Evolutionary conservation across 2,113 vertebrate genomes (phyloP), one percentile per base, ranked within the genome.

Genomic region (Paraplagusia blochii): DNA sequence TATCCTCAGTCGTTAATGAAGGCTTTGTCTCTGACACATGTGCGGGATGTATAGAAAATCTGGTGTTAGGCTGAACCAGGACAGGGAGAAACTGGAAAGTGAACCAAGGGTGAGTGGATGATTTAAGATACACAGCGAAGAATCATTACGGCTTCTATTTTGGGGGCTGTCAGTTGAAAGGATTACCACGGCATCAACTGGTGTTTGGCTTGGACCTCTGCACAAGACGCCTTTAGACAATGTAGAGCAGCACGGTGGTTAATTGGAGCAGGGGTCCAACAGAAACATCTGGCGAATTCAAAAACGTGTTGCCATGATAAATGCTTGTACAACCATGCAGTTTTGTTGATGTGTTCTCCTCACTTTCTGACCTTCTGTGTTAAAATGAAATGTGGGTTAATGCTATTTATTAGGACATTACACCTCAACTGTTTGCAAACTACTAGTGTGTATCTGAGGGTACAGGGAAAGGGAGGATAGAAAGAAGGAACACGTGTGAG

Each of bases 21-120:
- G 43, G 62, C 69, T 72, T 86, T 83, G 72, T 77, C 53, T 66
- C 42, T 36, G n/a, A 72, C 61, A 48, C 36, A 51, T 11, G 36
- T 39, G 13, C 42, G 39, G 36, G 11, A 51, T 63, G 63, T 55
- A 33, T 54, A 22, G 8, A 14, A 1, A 51, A n/a, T 22, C 22
- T 8, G 43, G 61, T 64, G 60, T 71, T n/a, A 11, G 44, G 56
- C 44, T 22, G 12, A 44, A 57, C 67, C 55, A 49, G 38, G 53
- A 49, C 22, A 6, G 6, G 6, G 22, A 6, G 22, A 38, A 38
- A 38, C 2, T 11, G 11, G 9, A 38, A 59, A 54, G 47, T 47
- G 17, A 71, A 58, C 44, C 44, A 36, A n/a, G 65, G 40, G 58
- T 53, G 43, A 16, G 6, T 6, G 34, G 54, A 65, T 35, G 40